A percentile compares a stretch with the other conserved stretches of the same genome.
phyloP scores from a whole-genome alignment of 2,113 vertebrate genomes.

The Sebastes schlegelii region DNA sequence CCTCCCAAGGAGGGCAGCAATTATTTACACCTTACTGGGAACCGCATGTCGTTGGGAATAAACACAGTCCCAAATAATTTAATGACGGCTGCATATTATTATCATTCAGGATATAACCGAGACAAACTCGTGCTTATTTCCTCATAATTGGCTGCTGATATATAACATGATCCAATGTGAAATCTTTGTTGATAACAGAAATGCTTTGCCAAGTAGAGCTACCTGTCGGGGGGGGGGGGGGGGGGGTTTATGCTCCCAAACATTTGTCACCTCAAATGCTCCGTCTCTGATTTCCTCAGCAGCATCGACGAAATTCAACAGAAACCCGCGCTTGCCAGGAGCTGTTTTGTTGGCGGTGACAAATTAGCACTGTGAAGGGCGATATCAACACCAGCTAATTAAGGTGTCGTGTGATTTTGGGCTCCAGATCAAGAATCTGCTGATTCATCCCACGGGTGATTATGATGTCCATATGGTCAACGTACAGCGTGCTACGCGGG shows the following conservation, averaged over 20 bases:
- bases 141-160: constrained; percentile 45
- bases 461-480: constrained; percentile 88
- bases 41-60: constrained; percentile 43
- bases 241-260: constrained; percentile 4
- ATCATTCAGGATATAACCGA: constrained; percentile 29
- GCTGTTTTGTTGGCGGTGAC: constrained; percentile 67
- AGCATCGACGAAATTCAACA: constrained; percentile 37
- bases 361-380: constrained; percentile 76
- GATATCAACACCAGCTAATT: constrained; percentile 82
- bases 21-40: constrained; percentile 73
- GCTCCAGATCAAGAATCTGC: constrained; percentile 84
- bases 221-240: background rate
- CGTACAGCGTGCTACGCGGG: constrained; percentile 70
- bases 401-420: constrained; percentile 86
- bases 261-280: constrained; percentile 50
- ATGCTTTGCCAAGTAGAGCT: constrained; percentile 2
- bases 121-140: constrained; percentile 42
- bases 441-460: constrained; percentile 85
- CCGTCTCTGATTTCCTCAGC: constrained; percentile 40
- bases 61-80: constrained; percentile 56
- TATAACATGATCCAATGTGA: constrained; percentile 34
- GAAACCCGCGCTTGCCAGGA: constrained; percentile 56
- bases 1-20: constrained; percentile 67
- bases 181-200: constrained; percentile 21
- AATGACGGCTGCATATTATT: constrained; percentile 47